phyloP scores from a whole-genome alignment of 1,140 invertebrate genomes.

The Oreohelix idahoensis region DNA sequence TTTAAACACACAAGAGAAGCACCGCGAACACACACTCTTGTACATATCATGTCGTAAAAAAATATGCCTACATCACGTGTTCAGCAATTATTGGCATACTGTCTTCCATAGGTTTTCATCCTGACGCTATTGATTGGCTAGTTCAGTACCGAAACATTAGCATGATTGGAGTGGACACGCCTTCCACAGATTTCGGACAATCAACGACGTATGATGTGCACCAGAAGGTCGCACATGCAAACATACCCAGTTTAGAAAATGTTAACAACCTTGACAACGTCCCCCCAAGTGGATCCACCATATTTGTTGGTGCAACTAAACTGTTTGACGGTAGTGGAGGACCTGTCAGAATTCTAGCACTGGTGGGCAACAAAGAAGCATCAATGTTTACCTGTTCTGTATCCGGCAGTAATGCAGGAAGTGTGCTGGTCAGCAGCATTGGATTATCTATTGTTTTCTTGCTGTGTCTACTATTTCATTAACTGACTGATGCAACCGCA shows the following conservation, averaged over 20 bases:
- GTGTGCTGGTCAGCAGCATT: too few species aligned
- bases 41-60: too few species aligned
- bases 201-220: conserved; percentile 55
- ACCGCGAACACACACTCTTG: too few species aligned
- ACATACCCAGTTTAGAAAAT: conserved; percentile 53
- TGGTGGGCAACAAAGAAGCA: background rate
- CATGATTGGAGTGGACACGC: conserved; percentile 52
- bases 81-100: too few species aligned
- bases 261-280: conserved; percentile 50
- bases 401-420: background rate
- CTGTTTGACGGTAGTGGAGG: conserved; percentile 54
- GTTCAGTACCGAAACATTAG: conserved; percentile 49
- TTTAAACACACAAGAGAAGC: too few species aligned
- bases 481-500: too few species aligned
- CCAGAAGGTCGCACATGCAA: conserved; percentile 44
- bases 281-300: conserved; percentile 48
- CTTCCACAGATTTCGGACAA: conserved; percentile 56
- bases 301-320: conserved; percentile 51
- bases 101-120: conserved; percentile 50
- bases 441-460: too few species aligned
- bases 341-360: conserved; percentile 53
- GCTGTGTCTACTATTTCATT: too few species aligned
- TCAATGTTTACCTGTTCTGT: background rate
- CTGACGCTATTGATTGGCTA: conserved; percentile 56
- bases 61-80: too few species aligned